These are phyloP conservation scores for Lindbergichthys nudifrons DNA, from an alignment of 2,797 vertebrate genomes.

Conservation along the genomic window DNA sequence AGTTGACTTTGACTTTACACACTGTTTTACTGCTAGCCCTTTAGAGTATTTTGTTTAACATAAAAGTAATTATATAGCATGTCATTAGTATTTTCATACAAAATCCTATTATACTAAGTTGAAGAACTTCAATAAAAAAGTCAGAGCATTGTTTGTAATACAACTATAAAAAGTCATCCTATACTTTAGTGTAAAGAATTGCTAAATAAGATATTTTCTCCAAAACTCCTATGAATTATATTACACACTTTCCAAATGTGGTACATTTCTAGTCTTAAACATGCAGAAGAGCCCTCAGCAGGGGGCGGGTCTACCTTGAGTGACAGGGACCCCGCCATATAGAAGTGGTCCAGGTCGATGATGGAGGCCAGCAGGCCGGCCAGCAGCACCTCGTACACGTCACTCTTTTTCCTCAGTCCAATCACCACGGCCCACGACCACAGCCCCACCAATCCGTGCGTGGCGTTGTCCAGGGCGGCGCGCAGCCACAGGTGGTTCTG, in stretches of 20 bases:
- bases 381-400: constrained; percentile 91
- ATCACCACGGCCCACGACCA: constrained; percentile 97
- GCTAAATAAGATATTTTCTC: neutral
- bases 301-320: constrained; percentile 85
- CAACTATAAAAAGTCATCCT: no score
- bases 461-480: constrained; percentile 90
- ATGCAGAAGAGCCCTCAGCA: neutral
- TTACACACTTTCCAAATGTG: neutral
- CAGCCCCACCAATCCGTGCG: constrained; percentile 91
- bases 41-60: neutral
- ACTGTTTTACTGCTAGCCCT: neutral
- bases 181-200: no score
- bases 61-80: no score
- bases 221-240: neutral
- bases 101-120: no score
- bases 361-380: constrained; percentile 93
- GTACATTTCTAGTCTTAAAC: neutral
- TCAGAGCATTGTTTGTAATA: no score
- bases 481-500: constrained; percentile 92
- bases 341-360: constrained; percentile 96
- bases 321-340: constrained; percentile 92
- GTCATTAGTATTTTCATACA: no score
- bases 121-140: no score
- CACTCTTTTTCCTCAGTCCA: constrained; percentile 92
- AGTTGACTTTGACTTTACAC: no score